Base-by-base conservation (phyloP, 2,113 vertebrate genomes). In the Bubalus kerabau region DNA sequence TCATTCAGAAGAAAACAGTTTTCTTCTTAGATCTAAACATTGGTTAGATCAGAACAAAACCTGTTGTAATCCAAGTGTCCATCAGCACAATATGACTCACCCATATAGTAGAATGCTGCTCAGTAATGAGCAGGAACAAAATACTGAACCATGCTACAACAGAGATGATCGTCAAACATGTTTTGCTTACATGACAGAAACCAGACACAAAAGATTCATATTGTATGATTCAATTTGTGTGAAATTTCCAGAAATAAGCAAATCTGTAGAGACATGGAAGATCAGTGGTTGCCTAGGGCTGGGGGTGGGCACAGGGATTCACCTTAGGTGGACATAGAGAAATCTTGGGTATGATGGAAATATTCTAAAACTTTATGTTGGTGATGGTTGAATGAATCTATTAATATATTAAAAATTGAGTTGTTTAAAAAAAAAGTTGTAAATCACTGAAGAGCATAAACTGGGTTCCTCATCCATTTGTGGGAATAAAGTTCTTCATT, bases 1-100 rank as follows among this genome's bases (percentile, higher is more conserved):
- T 40, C 32, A 89, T 50, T 84, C 46, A 90, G 85, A 97, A 95
- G 85, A 87, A 23, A 91, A 95, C 36, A 71, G n/a, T 67, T 95
- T 82, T 81, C 28, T 82, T 84, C 19, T 88, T 81, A n/a, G 40
- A 19, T 3, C 15, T 90, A 48, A 84, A 74, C 14, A 32, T 24
- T 28, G 17, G 28, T 86, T 57, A 54, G 6, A 28, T 86, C 19
- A 67, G 92, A 82, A 48, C 16, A 60, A 89, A 94, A 57, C 4
- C 36, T 84, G 83, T n/a, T 40, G 6, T 36, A 36, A 57, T 81
- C 46, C 46, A 81, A 12, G 28, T 81, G 78, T 81, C 46, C 9
- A 3, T 50, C 28, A 52, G 28, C 9, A 21, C 46, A 21, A 12
- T 4, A 52, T 81, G 78, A 50, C 78, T 80, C 50, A 81, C 16